Conservation (phyloP, 2,113 vertebrate genomes). For the Myotis lucifugus region DNA sequence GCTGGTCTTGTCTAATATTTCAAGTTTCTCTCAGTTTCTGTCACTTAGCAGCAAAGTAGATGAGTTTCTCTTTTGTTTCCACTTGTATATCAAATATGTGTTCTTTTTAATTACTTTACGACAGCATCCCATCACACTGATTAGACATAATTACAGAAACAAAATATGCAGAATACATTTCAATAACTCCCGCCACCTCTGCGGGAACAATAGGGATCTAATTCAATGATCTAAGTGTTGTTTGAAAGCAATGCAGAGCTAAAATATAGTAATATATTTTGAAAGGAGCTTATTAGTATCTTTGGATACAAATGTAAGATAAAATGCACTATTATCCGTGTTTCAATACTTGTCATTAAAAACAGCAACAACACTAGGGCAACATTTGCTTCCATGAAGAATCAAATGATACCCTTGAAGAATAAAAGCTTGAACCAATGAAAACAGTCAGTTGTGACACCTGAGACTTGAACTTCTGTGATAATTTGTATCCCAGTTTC, state of each 20-base stretch:
- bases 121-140: slow-evolving; percentile 68
- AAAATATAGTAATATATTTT: slow-evolving; percentile 52
- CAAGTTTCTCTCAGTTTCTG: slow-evolving; percentile 51
- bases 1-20: slow-evolving; percentile 34
- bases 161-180: slow-evolving; percentile 75
- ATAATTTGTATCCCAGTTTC: not conserved
- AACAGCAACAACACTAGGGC: slow-evolving; percentile 1
- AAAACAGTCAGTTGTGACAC: slow-evolving; percentile 24
- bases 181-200: slow-evolving; percentile 67
- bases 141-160: slow-evolving; percentile 75
- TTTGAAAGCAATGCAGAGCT: slow-evolving; percentile 64
- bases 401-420: slow-evolving; percentile 26
- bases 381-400: slow-evolving; percentile 51
- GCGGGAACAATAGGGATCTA: slow-evolving; percentile 64
- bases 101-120: slow-evolving; percentile 71
- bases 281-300: slow-evolving; percentile 67
- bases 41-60: slow-evolving; percentile 37
- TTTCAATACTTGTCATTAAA: slow-evolving; percentile 53
- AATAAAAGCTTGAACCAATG: slow-evolving; percentile 37
- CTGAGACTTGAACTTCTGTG: not conserved
- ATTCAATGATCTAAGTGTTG: slow-evolving; percentile 65
- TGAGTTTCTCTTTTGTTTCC: slow-evolving; percentile 61
- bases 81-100: slow-evolving; percentile 62
- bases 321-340: slow-evolving; percentile 45
- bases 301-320: slow-evolving; percentile 36